Evolutionary conservation across 2,797 vertebrate species (phyloP), one percentile per base, ranked within the genome.

Genomic region (Gymnopithys bicolor): DNA sequence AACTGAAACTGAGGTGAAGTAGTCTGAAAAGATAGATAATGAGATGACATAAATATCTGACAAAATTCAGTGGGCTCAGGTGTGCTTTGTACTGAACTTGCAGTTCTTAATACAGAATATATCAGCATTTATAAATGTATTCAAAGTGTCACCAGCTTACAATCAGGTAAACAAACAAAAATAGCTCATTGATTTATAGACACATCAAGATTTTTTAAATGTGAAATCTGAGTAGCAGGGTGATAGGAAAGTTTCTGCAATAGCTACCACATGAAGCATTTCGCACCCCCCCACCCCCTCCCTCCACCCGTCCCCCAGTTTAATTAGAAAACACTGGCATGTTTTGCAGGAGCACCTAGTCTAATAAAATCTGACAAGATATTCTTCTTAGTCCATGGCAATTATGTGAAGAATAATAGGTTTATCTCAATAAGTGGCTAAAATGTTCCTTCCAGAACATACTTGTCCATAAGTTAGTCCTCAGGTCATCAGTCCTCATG

Each of bases 51-150:
- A 93, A 94, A 94, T 66, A 91, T 66, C 66, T 79, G 78, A 89
- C 63, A 87, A 81, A 93, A 95, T 87, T 87, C 83, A 84, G 70
- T 73, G 87, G 95, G 95, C 97, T 90, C 88, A 97, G 93, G 88
- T 93, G 95, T 82, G 66, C 51, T 95, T 95, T 93, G n/a, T 76
- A 76, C 55, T 73, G 70, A 75, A 83, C 67, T 45, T 68, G 84
- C 46, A 68, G 8, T 48, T 94, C 66, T 71, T 93, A 90, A 90
- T 89, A 66, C 19, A 78, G 66, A 35, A 96, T 51, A 94, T 69
- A 86, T 21, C 23, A 87, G 56, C 46, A 59, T 89, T 94, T 87
- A 76, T 95, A 91, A 96, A 91, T 76, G 58, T 18, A 83, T 84
- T 92, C 60, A 18, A 82, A 82, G 9, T 76, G 74, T 87, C 84